Evolutionary conservation across 2,888 invertebrate genomes (phyloP).

Genomic region (Lucinisca nassula): DNA sequence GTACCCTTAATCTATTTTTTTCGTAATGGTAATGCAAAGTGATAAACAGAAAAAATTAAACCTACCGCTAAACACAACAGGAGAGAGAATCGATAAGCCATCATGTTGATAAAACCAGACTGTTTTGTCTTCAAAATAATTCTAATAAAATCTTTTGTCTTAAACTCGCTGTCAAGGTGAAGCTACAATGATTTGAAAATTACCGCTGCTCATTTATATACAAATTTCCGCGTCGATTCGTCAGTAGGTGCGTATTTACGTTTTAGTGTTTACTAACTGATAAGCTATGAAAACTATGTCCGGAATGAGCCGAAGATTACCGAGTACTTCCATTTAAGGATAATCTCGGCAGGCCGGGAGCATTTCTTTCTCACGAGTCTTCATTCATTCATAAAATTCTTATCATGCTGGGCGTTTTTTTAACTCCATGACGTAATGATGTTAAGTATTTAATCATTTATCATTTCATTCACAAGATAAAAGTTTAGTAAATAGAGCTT

Average conservation of each 20-base stretch:
- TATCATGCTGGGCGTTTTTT: background rate
- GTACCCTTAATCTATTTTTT: too few relatives aligned
- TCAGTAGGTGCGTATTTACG: constrained; percentile 2
- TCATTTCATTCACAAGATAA: background rate
- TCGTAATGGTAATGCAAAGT: too few relatives aligned
- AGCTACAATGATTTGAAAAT: background rate
- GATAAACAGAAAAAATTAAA: background rate
- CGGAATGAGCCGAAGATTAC: constrained; percentile 36
- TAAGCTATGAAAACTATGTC: constrained; percentile 1
- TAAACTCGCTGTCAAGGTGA: background rate
- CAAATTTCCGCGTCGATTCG: background rate
- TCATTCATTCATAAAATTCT: background rate
- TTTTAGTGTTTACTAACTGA: background rate
- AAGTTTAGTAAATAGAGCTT: background rate
- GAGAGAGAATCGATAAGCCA: background rate
- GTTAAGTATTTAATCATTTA: background rate
- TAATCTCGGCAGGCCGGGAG: background rate
- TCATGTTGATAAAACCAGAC: background rate
- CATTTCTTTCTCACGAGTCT: background rate
- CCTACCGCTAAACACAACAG: background rate
- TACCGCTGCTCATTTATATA: background rate
- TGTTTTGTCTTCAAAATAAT: too few relatives aligned
- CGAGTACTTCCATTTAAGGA: constrained; percentile 51
- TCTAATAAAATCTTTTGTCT: too few relatives aligned
- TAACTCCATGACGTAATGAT: background rate